phyloP scores from a whole-genome alignment of 2,797 vertebrate species.

The Pangasius djambal region DNA sequence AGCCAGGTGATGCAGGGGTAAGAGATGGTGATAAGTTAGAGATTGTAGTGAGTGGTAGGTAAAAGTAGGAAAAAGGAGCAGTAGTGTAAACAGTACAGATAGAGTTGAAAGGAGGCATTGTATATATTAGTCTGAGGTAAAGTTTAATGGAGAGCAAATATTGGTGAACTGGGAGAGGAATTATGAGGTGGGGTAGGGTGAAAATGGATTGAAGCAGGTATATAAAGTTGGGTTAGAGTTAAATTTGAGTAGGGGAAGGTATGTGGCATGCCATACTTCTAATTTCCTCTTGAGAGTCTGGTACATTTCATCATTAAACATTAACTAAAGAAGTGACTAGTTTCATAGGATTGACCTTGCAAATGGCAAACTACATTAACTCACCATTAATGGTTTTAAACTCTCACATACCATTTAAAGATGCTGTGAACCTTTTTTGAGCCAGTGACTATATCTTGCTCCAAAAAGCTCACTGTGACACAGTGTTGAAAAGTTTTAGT shows the following conservation, averaged over 20 bases:
- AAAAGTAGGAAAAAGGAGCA: constrained; percentile 4
- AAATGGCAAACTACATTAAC: constrained; percentile 31
- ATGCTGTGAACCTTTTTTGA: background rate
- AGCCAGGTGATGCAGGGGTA: background rate
- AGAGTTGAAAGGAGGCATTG: constrained; percentile 7
- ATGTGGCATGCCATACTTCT: background rate
- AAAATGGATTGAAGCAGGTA: background rate
- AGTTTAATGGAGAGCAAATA: constrained; percentile 13
- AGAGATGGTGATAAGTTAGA: constrained; percentile 9
- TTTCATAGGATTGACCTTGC: constrained; percentile 6
- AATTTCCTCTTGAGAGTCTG: constrained; percentile 1
- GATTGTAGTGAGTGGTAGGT: constrained; percentile 17
- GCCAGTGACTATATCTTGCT: background rate
- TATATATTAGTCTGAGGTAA: constrained; percentile 10
- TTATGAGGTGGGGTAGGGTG: background rate
- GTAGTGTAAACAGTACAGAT: constrained; percentile 7
- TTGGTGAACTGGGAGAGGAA: background rate
- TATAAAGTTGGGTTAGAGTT: background rate
- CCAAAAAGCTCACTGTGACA: background rate
- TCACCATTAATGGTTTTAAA: background rate
- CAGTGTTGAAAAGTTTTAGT: background rate
- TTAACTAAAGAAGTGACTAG: constrained; percentile 9
- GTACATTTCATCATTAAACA: constrained; percentile 8
- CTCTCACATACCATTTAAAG: background rate
- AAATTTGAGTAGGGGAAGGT: constrained; percentile 1